phyloP scores from a whole-genome alignment of 2,888 invertebrate species.

The Eumacrocentrus americanus region DNA sequence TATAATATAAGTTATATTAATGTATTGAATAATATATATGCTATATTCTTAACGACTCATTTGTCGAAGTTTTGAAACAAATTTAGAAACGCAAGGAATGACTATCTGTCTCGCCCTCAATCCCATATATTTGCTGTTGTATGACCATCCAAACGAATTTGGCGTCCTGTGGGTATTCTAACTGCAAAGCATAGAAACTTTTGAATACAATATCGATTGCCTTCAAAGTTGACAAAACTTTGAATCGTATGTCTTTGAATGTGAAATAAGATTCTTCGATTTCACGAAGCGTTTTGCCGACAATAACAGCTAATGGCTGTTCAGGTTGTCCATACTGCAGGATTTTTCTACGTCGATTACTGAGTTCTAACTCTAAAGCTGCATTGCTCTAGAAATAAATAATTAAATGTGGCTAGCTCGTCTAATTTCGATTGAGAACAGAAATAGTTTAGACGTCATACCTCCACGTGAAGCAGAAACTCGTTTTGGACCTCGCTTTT shows the following conservation, averaged over 20 bases:
- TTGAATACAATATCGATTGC: slow-evolving; percentile 22
- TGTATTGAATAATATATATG: background rate
- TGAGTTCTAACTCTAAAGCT: background rate
- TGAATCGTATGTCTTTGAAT: slow-evolving; percentile 17
- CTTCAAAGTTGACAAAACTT: background rate
- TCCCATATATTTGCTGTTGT: slow-evolving; percentile 9
- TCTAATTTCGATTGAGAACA: background rate
- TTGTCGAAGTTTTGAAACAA: slow-evolving; percentile 11
- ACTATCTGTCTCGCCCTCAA: background rate
- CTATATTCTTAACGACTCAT: background rate
- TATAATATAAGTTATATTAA: background rate
- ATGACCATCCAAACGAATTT: slow-evolving; percentile 10
- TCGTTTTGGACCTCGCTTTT: slow-evolving; percentile 17
- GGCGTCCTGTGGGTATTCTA: background rate
- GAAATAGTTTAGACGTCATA: background rate
- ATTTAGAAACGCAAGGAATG: background rate
- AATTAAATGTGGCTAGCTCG: too few species aligned
- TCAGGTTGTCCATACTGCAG: background rate
- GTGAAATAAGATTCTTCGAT: background rate
- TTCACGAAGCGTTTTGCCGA: background rate
- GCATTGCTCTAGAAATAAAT: background rate
- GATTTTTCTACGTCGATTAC: background rate
- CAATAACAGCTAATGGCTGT: slow-evolving; percentile 21
- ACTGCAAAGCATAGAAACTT: slow-evolving; percentile 20
- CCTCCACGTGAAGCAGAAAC: slow-evolving; percentile 19